Evolutionary conservation across 2,888 invertebrate species (phyloP).

Genomic region (Lasioglossum marginatum): DNA sequence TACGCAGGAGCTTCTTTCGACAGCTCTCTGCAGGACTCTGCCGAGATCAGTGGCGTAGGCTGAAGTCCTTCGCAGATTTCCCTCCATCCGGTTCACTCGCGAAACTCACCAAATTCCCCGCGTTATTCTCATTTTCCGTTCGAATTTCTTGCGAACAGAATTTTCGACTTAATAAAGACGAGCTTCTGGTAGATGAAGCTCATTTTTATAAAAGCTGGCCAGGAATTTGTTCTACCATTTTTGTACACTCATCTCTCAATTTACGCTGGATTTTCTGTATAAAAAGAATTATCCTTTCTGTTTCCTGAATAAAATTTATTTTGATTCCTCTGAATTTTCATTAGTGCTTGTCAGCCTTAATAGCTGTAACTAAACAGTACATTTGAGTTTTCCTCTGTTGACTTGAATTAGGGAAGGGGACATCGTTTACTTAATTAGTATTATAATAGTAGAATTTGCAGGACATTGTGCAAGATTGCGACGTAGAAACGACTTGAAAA

Average conservation of each 20-base stretch:
- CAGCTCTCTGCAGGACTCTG: conserved; percentile 47
- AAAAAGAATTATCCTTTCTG: no score
- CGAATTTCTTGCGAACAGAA: neutral
- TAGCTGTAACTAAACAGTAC: neutral
- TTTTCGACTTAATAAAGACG: neutral
- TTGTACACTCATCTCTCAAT: no score
- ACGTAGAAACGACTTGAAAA: neutral
- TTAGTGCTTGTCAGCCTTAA: neutral
- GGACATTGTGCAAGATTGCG: neutral
- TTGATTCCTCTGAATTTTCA: no score
- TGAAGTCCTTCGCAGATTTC: neutral
- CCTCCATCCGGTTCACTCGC: neutral
- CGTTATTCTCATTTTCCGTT: neutral
- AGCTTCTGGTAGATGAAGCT: neutral
- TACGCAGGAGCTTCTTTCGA: conserved; percentile 60
- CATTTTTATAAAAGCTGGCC: neutral
- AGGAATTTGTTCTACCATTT: neutral
- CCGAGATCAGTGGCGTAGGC: conserved; percentile 53
- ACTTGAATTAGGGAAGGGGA: neutral
- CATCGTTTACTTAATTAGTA: neutral
- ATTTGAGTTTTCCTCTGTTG: neutral
- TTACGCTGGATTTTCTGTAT: no score
- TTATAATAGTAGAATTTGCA: neutral
- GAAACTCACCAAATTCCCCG: neutral
- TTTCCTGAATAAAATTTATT: no score